Evolutionary conservation across 2,888 invertebrate species (phyloP).

Genomic region (Drosophila bunnanda): DNA sequence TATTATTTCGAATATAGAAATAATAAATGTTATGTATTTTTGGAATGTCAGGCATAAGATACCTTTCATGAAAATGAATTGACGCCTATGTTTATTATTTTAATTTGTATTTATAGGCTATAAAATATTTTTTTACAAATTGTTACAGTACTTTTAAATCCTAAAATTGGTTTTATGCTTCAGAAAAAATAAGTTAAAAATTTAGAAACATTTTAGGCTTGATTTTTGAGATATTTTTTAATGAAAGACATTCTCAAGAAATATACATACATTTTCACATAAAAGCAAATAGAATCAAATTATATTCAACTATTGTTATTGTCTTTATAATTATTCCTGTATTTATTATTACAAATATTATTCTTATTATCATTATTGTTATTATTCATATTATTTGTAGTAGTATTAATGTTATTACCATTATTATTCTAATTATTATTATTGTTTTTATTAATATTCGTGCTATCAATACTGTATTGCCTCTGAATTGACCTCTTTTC

Average conservation of each 20-base stretch:
- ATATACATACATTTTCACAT: too few relatives aligned
- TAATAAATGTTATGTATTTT: too few relatives aligned
- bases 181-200: too few relatives aligned
- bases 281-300: neutral
- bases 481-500: constrained; percentile 13
- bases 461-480: neutral
- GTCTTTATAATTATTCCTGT: neutral
- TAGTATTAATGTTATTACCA: neutral
- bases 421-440: neutral
- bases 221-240: too few relatives aligned
- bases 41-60: too few relatives aligned
- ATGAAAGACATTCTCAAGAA: too few relatives aligned
- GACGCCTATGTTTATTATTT: neutral
- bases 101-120: neutral
- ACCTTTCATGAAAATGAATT: too few relatives aligned
- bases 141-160: neutral
- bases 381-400: too few relatives aligned
- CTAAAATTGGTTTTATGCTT: too few relatives aligned
- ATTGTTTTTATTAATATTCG: neutral
- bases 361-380: neutral
- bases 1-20: too few relatives aligned
- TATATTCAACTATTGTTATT: neutral
- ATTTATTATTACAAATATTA: neutral
- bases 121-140: neutral
- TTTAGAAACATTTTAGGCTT: too few relatives aligned